phyloP scores from a whole-genome alignment of 1,140 invertebrate species.

The Micrasema minimum region DNA sequence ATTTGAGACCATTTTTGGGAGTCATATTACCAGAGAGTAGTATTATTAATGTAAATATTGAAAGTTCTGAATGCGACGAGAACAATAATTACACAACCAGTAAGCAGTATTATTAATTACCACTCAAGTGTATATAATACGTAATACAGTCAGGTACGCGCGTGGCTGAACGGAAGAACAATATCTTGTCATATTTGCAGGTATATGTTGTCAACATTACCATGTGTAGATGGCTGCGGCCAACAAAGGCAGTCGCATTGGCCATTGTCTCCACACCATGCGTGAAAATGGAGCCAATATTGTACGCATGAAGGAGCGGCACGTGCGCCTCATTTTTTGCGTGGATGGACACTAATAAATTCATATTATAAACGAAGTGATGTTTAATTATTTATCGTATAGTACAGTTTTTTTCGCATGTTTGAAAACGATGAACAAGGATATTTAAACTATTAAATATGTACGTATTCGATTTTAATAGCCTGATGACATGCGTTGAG shows the following conservation, averaged over 20 bases:
- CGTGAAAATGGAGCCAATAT: slow-evolving; percentile 10
- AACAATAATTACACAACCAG: background rate
- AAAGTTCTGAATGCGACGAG: slow-evolving; percentile 1
- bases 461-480: background rate
- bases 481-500: background rate
- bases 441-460: background rate
- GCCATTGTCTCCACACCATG: background rate
- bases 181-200: slow-evolving; percentile 18
- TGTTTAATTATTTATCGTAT: background rate
- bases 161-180: slow-evolving; percentile 29
- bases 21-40: too few relatives aligned
- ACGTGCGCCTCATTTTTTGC: background rate
- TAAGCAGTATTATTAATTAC: slow-evolving; percentile 10
- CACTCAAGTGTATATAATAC: background rate
- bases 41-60: background rate
- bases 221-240: slow-evolving; percentile 12
- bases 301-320: slow-evolving; percentile 8
- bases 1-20: background rate
- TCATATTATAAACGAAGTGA: background rate
- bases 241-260: slow-evolving; percentile 9
- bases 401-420: background rate
- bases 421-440: background rate
- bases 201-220: slow-evolving; percentile 12
- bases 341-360: background rate
- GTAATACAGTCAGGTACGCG: slow-evolving; percentile 1